Base-by-base conservation (phyloP, 1,140 invertebrate species). In the Chymomyza costata region DNA sequence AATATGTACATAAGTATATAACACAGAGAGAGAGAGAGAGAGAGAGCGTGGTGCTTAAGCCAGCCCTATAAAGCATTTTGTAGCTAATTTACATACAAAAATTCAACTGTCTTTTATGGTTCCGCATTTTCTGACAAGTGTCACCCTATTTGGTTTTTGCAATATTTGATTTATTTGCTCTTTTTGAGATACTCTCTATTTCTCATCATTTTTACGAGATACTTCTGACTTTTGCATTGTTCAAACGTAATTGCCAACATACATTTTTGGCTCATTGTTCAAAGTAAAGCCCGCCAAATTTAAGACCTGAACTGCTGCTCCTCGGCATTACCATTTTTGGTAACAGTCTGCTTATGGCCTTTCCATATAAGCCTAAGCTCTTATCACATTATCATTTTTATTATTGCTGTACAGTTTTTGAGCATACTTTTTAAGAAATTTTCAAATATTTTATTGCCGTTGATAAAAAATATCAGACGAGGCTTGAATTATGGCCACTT, bases 351-450 rank as follows among this genome's bases (percentile, higher is more conserved):
- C 3, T 5, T 8, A 25, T 25, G 21, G 21, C 3, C 43, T 47
- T 60, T 48, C 44, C 63, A 51, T 54, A 50, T 53, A 45, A 59
- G 57, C n/a, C n/a, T n/a, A n/a, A n/a, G n/a, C n/a, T n/a, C n/a
- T 64, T 66, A 71, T 64, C 71, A 67, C 62, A 71, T 65, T 66
- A 76, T 76, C 62, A 67, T 50, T 56, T 70, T 63, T 48, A 66
- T 73, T 35, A 38, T 34, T 40, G 43, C 38, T n/a, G n/a, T n/a
- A 41, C 48, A 50, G 39, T 55, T 54, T 59, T 53, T 28, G 31
- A n/a, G n/a, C n/a, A n/a, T n/a, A n/a, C 11, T 40, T 54, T 30
- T 10, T 25, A 25, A 3, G 21, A n/a, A n/a, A 25, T 25, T 25
- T 25, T 25, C 21, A 8, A 8, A 3, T 5, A 25, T 25, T 25